Evolutionary conservation across 2,888 invertebrate genomes (phyloP).

Genomic region (Eudiplozoon nipponicum): DNA sequence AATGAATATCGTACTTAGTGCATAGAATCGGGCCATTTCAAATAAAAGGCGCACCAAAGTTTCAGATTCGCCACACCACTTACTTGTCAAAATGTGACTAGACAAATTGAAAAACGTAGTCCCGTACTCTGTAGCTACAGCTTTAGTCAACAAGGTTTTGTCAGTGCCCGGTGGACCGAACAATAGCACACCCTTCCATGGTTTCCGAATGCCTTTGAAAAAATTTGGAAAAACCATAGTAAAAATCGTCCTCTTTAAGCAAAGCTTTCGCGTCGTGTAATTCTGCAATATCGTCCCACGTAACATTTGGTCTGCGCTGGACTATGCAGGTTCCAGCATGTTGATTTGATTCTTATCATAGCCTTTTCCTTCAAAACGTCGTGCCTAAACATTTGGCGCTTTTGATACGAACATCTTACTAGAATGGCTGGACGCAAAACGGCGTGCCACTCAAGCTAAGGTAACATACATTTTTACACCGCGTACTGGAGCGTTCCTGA

Average conservation of each 20-base stretch:
- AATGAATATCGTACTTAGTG: slow-evolving; percentile 86
- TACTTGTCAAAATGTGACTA: slow-evolving; percentile 76
- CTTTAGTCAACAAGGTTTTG: slow-evolving; percentile 31
- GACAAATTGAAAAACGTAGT: slow-evolving; percentile 43
- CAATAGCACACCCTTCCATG: slow-evolving; percentile 43
- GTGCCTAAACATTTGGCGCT: too few species aligned
- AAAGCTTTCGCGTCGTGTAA: slow-evolving; percentile 33
- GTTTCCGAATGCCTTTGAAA: slow-evolving; percentile 70
- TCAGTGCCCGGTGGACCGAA: slow-evolving; percentile 31
- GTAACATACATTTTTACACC: too few species aligned
- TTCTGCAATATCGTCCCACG: slow-evolving; percentile 37
- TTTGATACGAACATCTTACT: too few species aligned
- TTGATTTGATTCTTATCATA: too few species aligned
- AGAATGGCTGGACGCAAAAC: too few species aligned
- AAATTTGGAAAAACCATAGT: slow-evolving; percentile 92
- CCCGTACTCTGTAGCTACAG: slow-evolving; percentile 31
- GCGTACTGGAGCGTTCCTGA: too few species aligned
- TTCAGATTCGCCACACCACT: slow-evolving; percentile 92
- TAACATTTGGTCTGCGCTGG: slow-evolving; percentile 76
- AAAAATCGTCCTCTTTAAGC: slow-evolving; percentile 65
- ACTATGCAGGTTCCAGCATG: too few species aligned
- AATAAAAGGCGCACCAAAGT: slow-evolving; percentile 75
- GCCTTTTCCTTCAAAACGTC: too few species aligned
- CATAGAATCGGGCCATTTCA: slow-evolving; percentile 89
- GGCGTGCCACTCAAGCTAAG: too few species aligned